A percentile compares a stretch with the other conserved stretches of the same genome.
Conservation (phyloP, 2,888 invertebrate genomes). For the Alcis repandata region DNA sequence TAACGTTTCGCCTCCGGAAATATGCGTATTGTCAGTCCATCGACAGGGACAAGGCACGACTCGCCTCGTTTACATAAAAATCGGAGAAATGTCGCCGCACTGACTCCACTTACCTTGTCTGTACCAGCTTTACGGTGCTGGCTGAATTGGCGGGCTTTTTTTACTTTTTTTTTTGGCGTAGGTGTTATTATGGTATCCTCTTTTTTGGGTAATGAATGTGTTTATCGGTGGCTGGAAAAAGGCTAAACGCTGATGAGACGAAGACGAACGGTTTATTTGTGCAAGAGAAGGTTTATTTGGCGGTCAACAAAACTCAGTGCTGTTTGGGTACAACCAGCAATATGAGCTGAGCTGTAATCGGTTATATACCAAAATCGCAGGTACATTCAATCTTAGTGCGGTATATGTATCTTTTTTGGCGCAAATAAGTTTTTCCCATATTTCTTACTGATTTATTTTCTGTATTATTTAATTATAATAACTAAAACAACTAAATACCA, state of each 20-base stretch:
- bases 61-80: conserved; percentile 55
- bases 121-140: conserved; percentile 23
- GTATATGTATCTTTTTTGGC: too few species aligned
- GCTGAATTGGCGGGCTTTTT: conserved; percentile 17
- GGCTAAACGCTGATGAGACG: neutral
- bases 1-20: conserved; percentile 64
- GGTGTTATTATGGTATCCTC: conserved; percentile 31
- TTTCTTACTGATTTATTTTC: too few species aligned
- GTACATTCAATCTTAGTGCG: too few species aligned
- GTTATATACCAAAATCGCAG: too few species aligned
- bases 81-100: conserved; percentile 29
- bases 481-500: too few species aligned
- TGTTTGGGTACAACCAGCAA: too few species aligned
- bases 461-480: too few species aligned
- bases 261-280: neutral
- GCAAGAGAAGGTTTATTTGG: neutral
- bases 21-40: conserved; percentile 57
- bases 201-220: conserved; percentile 23
- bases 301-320: too few species aligned
- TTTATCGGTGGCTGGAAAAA: conserved; percentile 1
- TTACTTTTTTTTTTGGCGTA: conserved; percentile 26
- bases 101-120: conserved; percentile 24
- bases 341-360: too few species aligned
- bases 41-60: conserved; percentile 43
- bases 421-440: too few species aligned